Evolutionary conservation across 2,797 vertebrate genomes (phyloP), one percentile per base, ranked within the genome.

Genomic region (Eulemur mongoz): DNA sequence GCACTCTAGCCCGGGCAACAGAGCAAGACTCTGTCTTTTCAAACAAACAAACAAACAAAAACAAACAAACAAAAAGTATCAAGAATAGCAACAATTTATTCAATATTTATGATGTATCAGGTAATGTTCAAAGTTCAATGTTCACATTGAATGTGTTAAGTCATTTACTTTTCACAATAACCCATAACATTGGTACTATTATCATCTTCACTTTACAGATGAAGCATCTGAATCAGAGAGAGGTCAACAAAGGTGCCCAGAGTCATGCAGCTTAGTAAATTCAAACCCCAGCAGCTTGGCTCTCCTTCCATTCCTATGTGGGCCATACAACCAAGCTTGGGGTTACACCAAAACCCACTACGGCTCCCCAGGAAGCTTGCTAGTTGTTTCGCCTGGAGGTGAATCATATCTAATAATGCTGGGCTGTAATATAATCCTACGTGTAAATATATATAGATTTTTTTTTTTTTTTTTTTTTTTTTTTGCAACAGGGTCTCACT

Each of bases 141-240:
- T 43, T 43, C 25, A 85, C 40, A 73, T 69, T 50, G 35, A 27
- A 35, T 43, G n/a, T 9, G 57, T 38, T 75, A 65, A 59, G 27
- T 57, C 65, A 61, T 86, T 87, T 81, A 67, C 4, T 81, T 69
- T 13, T 80, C 59, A 91, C 17, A 91, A 81, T 67, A 86, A 52
- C 14, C 48, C 32, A 87, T n/a, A 18, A 59, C 75, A 18, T 67
- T 80, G 73, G 35, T 52, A 80, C 22, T n/a, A 76, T 82, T 72
- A 84, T 84, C 54, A 89, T 79, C 43, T 89, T 80, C 73, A 90
- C 86, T 80, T 93, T 82, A 80, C 35, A 85, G 23, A 48, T 65
- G 14, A 67, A 15, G 25, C 32, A 80, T 45, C 15, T 80, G 43
- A 89, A 57, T 70, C 38, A 72, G 9, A 79, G 3, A 52, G 48